Evolutionary conservation across 2,113 vertebrate genomes (phyloP), one percentile per base, ranked within the genome.

Genomic region (Nestor notabilis): DNA sequence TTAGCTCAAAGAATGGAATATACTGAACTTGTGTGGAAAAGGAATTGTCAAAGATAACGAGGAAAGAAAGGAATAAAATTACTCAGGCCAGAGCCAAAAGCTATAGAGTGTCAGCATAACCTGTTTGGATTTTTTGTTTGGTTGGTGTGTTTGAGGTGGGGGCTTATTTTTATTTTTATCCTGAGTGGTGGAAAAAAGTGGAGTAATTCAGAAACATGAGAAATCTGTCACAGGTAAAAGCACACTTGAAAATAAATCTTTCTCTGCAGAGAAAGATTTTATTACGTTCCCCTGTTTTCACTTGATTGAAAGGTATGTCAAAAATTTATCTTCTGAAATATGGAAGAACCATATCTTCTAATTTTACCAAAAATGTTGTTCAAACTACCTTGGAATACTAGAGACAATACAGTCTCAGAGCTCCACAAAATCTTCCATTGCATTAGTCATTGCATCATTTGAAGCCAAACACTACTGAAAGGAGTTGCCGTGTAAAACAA

Each of bases 121-220:
- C 25, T 80, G 31, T 23, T 9, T 29, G 18, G 3, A 4, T 41
- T 56, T 9, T 41, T 43, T 17, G 5, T 6, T 79, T 35, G 15
- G 9, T 18, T 27, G 10, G 11, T 19, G n/a, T 33, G 4, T 9
- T 53, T 46, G 14, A 3, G 5, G 5, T 37, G 2, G 5, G 5
- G 6, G 0, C 41, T 49, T 50, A 21, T 23, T 17, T 47, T 61
- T 9, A 28, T 90, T 95, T 94, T 79, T 76, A 56, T 85, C 24
- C 21, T 39, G 21, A 87, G 14, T 37, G 5, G 4, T 35, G 24
- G 15, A 81, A 75, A 89, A 85, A 77, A 13, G 4, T 21, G 35
- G 24, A 49, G 31, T 55, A 92, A 75, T 11, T 64, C 19, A 47
- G 43, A 89, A 80, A 80, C 8, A 31, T 5, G 2, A 80, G 19